These are phyloP conservation scores for Drosophila austrosaltans DNA, from an alignment of 2,888 invertebrate species.

Conservation along the genomic window DNA sequence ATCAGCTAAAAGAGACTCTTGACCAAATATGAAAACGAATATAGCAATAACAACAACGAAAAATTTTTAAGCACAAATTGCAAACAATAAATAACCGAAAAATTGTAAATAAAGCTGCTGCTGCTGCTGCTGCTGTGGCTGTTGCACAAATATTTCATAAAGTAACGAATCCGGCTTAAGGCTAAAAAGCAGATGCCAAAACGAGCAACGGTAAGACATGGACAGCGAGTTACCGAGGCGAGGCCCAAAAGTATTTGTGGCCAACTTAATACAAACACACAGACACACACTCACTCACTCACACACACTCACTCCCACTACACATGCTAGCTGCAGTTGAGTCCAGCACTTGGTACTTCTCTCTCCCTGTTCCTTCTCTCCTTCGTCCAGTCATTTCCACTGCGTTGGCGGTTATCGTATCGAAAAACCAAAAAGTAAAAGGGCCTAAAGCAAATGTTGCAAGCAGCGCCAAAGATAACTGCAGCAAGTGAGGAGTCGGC, in stretches of 20 bases:
- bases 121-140: slow-evolving; percentile 62
- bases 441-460: slow-evolving; percentile 75
- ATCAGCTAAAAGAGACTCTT: slow-evolving; percentile 70
- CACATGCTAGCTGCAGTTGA: slow-evolving; percentile 45
- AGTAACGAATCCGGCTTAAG: slow-evolving; percentile 76
- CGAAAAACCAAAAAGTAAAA: slow-evolving; percentile 76
- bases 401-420: slow-evolving; percentile 55
- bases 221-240: slow-evolving; percentile 58
- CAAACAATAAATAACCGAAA: slow-evolving; percentile 80
- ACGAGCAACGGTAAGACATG: slow-evolving; percentile 73
- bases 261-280: slow-evolving; percentile 66
- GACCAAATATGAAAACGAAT: slow-evolving; percentile 66
- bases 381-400: not conserved
- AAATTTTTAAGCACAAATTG: slow-evolving; percentile 74
- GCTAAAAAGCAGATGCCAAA: slow-evolving; percentile 77
- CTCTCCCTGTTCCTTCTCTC: not conserved
- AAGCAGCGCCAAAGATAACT: slow-evolving; percentile 75
- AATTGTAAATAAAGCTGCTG: slow-evolving; percentile 80
- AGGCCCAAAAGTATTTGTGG: slow-evolving; percentile 76
- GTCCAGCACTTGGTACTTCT: slow-evolving; percentile 38
- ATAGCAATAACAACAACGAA: slow-evolving; percentile 47
- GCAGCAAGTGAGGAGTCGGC: slow-evolving; percentile 49
- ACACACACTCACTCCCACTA: slow-evolving; percentile 37
- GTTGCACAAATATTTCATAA: slow-evolving; percentile 77
- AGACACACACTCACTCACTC: slow-evolving; percentile 39